Base-by-base conservation (phyloP, 2,113 vertebrate species). In the Cariama cristata region DNA sequence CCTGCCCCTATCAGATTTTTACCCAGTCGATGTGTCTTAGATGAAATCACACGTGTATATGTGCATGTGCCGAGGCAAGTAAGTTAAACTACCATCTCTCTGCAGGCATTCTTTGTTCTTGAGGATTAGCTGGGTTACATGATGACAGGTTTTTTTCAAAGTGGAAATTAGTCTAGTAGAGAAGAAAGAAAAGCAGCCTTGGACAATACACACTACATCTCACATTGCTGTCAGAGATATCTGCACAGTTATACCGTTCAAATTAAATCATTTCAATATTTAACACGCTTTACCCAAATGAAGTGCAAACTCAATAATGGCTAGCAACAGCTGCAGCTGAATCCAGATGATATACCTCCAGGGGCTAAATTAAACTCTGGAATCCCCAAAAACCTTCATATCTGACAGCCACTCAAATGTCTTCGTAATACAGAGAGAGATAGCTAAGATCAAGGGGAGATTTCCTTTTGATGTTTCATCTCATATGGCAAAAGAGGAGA, bases 251-350 rank as follows among this genome's bases (percentile, higher is more conserved):
- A 52, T n/a, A 26, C 28, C 32, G 27, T n/a, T 90, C 27, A 26
- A 69, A 96, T 83, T 32, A 89, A 88, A 92, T 60, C 20, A 55
- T 63, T 92, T 67, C 92, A 96, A 94, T 94, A 94, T 95, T 96
- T 95, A 91, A 96, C 55, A 72, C 4, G 8, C 80, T 85, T 94
- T 90, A 64, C 64, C 66, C 81, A 93, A 87, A 85, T 69, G 62
- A 88, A 94, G 83, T 21, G 59, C 66, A 96, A 96, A 62, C 42
- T 93, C 80, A 63, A n/a, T 86, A 49, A 93, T 55, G 86, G 95
- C 79, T 88, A 81, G 59, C 88, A 96, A 98, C 98, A 98, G 98
- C 98, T 99, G 98, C 95, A 94, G 93, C 91, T 90, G 92, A 88
- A 98, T 94, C 96, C 72, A 80, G 91, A 97, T 92, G 97, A 88